phyloP scores from a whole-genome alignment of 92 coral and sea anemone species.

The Bergia puertoricense region DNA sequence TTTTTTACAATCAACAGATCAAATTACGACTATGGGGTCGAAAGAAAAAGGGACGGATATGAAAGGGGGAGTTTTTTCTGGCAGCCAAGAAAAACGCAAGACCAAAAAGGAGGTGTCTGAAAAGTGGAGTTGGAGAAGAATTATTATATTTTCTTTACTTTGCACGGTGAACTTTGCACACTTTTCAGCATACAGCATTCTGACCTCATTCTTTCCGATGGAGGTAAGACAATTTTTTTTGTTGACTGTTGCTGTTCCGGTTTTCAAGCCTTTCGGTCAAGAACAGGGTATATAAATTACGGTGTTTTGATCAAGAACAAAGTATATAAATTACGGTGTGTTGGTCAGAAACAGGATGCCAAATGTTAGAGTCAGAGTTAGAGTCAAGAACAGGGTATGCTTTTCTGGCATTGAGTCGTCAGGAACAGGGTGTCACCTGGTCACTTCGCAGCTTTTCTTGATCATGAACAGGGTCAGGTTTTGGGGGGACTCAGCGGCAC shows the following conservation, averaged over 20 bases:
- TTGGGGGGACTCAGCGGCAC: no score
- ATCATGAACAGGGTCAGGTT: no score
- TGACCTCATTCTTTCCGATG: not conserved
- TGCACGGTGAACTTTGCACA: not conserved
- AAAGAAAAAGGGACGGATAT: not conserved
- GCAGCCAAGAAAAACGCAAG: not conserved
- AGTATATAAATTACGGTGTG: no score
- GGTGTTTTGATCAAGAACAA: no score
- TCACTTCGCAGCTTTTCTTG: no score
- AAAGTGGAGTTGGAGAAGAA: not conserved
- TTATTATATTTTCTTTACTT: not conserved
- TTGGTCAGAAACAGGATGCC: no score
- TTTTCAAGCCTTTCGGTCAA: no score
- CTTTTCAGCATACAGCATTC: not conserved
- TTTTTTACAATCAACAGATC: not conserved
- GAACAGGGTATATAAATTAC: no score
- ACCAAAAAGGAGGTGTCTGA: not conserved
- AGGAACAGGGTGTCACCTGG: no score
- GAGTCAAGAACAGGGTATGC: no score
- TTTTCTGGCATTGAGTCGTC: no score
- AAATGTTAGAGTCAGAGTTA: no score
- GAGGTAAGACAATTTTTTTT: not conserved
- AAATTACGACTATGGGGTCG: not conserved
- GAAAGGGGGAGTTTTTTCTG: not conserved
- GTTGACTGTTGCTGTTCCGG: not conserved